Conservation (phyloP, 2,113 vertebrate species). For the Gallinago jamesoni region DNA sequence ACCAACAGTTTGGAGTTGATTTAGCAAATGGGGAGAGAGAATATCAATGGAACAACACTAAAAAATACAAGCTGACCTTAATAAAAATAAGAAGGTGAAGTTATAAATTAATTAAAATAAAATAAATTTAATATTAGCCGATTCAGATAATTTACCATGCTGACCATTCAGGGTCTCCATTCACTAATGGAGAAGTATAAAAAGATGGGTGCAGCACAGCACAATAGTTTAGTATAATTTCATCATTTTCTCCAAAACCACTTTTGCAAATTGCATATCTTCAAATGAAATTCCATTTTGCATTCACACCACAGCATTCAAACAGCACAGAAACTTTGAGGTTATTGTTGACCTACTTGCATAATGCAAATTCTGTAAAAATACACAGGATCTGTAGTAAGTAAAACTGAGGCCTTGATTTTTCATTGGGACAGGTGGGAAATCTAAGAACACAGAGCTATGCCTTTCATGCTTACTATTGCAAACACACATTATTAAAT, state of each 20-base stretch:
- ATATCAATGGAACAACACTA: constrained; percentile 45
- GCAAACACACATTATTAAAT: background rate
- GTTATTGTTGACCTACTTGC: constrained; percentile 40
- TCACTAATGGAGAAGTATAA: constrained; percentile 44
- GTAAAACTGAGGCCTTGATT: background rate
- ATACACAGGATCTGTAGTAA: background rate
- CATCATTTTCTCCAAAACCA: background rate
- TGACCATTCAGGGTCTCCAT: constrained; percentile 54
- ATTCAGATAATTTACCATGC: constrained; percentile 34
- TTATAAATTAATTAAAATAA: constrained; percentile 70
- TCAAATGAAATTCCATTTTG: constrained; percentile 48
- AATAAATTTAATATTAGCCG: constrained; percentile 50
- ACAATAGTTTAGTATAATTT: background rate
- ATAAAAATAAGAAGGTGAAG: constrained; percentile 63
- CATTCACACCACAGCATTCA: constrained; percentile 36
- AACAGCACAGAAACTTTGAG: constrained; percentile 29
- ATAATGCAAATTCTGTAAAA: constrained; percentile 22
- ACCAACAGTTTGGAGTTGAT: constrained; percentile 21
- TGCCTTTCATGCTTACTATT: background rate
- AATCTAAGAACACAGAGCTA: background rate
- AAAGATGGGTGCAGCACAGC: background rate
- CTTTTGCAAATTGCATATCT: constrained; percentile 33
- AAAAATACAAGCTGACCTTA: constrained; percentile 58
- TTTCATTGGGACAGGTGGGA: background rate
- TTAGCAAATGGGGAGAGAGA: constrained; percentile 52